Evolutionary conservation across 2,113 vertebrate genomes (phyloP).

Genomic region (Plotosus lineatus): DNA sequence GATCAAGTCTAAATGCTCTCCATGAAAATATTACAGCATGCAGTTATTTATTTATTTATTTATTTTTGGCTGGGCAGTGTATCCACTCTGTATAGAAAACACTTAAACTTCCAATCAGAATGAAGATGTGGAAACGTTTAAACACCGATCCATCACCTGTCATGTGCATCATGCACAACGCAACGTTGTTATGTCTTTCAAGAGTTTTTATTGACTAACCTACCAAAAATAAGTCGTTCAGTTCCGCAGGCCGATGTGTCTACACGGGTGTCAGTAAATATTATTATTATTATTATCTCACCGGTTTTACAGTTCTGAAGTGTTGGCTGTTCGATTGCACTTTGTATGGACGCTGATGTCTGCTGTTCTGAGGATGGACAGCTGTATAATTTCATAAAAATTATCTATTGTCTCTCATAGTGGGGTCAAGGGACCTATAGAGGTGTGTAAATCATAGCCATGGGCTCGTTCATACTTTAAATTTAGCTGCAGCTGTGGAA

Average conservation of each 20-base stretch:
- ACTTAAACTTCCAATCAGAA: background rate
- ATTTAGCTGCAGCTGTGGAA: background rate
- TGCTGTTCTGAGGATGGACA: background rate
- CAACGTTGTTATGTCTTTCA: background rate
- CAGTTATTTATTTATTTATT: too few species aligned
- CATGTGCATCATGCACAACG: background rate
- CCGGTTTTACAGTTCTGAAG: background rate
- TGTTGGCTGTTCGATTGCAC: background rate
- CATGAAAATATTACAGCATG: too few species aligned
- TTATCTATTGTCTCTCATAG: background rate
- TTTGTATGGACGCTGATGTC: background rate
- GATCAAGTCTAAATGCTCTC: too few species aligned
- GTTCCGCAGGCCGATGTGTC: background rate
- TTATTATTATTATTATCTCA: slow-evolving; percentile 7
- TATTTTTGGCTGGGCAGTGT: too few species aligned
- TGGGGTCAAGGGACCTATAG: background rate
- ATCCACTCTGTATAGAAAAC: background rate
- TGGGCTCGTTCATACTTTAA: background rate
- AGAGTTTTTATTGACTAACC: background rate
- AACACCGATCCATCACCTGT: background rate
- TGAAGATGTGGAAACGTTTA: background rate
- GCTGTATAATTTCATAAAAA: background rate
- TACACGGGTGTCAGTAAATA: background rate
- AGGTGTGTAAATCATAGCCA: background rate
- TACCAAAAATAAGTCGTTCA: background rate